Evolutionary conservation across 2,113 vertebrate species (phyloP).

Genomic region (rabbit (Oryctolagus cuniculus)): DNA sequence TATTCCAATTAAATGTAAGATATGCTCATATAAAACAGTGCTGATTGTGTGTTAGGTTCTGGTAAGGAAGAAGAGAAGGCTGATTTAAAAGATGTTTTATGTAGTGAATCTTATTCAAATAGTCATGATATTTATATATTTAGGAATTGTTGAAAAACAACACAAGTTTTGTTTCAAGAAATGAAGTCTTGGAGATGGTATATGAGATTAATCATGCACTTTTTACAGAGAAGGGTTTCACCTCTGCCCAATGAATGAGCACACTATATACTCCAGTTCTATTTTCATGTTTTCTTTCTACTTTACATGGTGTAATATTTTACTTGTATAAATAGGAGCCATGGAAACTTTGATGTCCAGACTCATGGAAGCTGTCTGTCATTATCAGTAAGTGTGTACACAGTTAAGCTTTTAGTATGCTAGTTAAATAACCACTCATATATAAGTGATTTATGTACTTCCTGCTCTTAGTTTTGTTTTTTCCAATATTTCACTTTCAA

Average conservation of each 20-base stretch:
- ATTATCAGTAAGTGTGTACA: neutral
- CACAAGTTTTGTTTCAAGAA: slow-evolving; percentile 26
- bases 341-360: slow-evolving; percentile 1
- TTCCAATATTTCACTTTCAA: slow-evolving; percentile 39
- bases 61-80: slow-evolving; percentile 19
- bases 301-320: slow-evolving; percentile 30
- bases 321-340: neutral
- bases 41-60: slow-evolving; percentile 21
- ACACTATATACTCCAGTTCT: slow-evolving; percentile 10
- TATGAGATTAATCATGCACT: neutral
- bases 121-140: slow-evolving; percentile 9
- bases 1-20: slow-evolving; percentile 78
- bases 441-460: neutral
- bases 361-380: neutral
- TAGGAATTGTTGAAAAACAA: slow-evolving; percentile 42
- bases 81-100: slow-evolving; percentile 58
- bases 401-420: neutral
- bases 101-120: neutral
- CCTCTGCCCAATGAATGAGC: neutral
- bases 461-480: slow-evolving; percentile 33
- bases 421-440: neutral
- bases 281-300: neutral
- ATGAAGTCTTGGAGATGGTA: neutral
- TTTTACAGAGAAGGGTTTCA: neutral
- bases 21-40: slow-evolving; percentile 25